Evolutionary conservation across 2,113 vertebrate genomes (phyloP), one percentile per base, ranked within the genome.

Genomic region (Acrocephalus kingi): DNA sequence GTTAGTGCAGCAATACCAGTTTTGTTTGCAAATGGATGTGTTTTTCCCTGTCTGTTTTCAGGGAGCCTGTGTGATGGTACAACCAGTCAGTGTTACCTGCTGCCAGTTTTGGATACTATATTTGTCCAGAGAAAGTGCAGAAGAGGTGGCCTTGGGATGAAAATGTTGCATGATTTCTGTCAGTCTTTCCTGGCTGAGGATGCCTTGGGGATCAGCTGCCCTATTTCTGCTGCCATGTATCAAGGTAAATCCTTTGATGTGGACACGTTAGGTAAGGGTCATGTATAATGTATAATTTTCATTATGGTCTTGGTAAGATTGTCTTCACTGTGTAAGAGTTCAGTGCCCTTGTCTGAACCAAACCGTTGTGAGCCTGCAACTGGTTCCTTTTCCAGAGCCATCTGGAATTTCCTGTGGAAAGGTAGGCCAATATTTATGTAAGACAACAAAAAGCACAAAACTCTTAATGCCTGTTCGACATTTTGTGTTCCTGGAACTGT

Each of bases 91-190:
- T 98, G 98, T 96, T 99, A 99, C 96, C 90, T 97, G 97, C 97
- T 99, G 37, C 98, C 99, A 0, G 98, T 99, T 52, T 95, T 99
- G 58, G 99, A 99, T 96, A 99, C 99, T 1, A 74, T 99, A 93
- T 99, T 99, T 27, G 98, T 99, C 92, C 97, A 96, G 76, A 97
- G 80, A 81, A 95, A 82, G 52, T 97, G 97, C 83, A 98, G 98
- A 78, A 97, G 98, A 95, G 92, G 82, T 45, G 99, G 99, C 74
- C 97, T 99, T 15, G 99, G 98, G 37, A 97, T 98, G 63, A 96
- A 97, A 92, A 99, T 99, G 97, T 97, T 99, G 68, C 82, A 64
- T 89, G 99, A 99, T 92, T 99, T 99, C 98, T 99, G 99, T 83
- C 97, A 96, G 43, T 96, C 97, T 0, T 99, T 99, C 96, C 14